Evolutionary conservation across 2,888 invertebrate genomes (phyloP).

Genomic region (Cartodere bifasciata): DNA sequence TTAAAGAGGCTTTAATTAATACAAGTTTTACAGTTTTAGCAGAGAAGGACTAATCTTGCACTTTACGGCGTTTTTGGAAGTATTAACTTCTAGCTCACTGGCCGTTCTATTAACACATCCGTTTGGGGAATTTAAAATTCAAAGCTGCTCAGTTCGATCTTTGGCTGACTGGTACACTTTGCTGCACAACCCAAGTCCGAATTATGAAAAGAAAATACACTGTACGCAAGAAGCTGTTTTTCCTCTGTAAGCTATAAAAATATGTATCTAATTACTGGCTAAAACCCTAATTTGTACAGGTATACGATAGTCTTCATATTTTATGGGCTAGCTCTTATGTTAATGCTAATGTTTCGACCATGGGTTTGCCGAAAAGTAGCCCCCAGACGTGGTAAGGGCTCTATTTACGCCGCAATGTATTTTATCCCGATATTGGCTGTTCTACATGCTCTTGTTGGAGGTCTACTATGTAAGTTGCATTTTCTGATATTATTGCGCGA

Average conservation of each 20-base stretch:
- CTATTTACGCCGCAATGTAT: conserved; percentile 88
- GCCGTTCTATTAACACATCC: conserved; percentile 77
- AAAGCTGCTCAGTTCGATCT: conserved; percentile 65
- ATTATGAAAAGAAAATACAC: conserved; percentile 76
- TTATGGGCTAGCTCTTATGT: conserved; percentile 68
- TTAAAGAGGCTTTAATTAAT: background rate
- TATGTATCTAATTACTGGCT: conserved; percentile 1
- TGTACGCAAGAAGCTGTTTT: conserved; percentile 98
- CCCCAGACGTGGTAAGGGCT: conserved; percentile 57
- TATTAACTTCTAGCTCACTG: conserved; percentile 57
- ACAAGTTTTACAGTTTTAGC: conserved; percentile 42
- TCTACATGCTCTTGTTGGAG: conserved; percentile 79
- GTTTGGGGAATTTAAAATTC: conserved; percentile 57
- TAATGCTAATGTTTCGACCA: conserved; percentile 70
- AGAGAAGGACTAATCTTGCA: conserved; percentile 67
- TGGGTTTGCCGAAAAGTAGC: conserved; percentile 54
- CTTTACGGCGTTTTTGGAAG: conserved; percentile 72
- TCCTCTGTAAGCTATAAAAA: conserved; percentile 63
- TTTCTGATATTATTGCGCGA: too few relatives aligned
- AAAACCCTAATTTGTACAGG: conserved; percentile 39
- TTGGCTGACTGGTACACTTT: conserved; percentile 96
- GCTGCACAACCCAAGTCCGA: conserved; percentile 85
- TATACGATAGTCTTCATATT: conserved; percentile 87
- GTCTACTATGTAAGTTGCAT: conserved; percentile 69
- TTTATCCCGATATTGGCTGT: conserved; percentile 82